Evolutionary conservation across 2,888 invertebrate species (phyloP).

Genomic region (Nymphalis c-album): DNA sequence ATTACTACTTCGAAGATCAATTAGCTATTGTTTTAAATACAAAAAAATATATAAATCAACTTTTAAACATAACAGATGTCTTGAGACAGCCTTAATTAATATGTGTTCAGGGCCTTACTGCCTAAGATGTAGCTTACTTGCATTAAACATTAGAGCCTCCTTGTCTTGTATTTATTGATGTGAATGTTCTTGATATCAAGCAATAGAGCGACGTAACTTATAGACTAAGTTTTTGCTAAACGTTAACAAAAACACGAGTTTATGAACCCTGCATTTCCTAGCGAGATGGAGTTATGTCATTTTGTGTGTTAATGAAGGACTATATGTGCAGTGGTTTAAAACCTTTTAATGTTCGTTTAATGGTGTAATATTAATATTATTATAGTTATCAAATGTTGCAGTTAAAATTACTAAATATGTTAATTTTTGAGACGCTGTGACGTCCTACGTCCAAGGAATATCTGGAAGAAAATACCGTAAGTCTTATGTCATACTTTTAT

Average conservation of each 20-base stretch:
- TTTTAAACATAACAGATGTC: neutral
- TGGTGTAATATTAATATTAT: neutral
- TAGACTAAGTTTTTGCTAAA: constrained; percentile 33
- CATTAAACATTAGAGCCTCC: constrained; percentile 41
- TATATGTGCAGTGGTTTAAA: neutral
- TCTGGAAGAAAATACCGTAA: no score
- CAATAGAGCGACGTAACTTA: constrained; percentile 31
- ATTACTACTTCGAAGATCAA: no score
- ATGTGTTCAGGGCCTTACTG: constrained; percentile 26
- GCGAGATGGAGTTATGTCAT: constrained; percentile 35
- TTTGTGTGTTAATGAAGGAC: constrained; percentile 32
- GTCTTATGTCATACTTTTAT: no score
- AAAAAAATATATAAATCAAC: neutral
- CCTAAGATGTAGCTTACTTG: constrained; percentile 34
- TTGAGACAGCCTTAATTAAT: constrained; percentile 8
- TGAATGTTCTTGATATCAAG: constrained; percentile 35
- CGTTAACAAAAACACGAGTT: constrained; percentile 29
- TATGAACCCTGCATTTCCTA: constrained; percentile 28
- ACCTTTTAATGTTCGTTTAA: constrained; percentile 6
- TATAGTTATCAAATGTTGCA: neutral
- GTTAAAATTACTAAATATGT: no score
- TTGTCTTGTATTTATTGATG: constrained; percentile 40
- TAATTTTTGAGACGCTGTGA: no score
- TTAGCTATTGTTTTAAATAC: no score
- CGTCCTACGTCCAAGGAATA: no score